Evolutionary conservation across 2,888 invertebrate species (phyloP), one percentile per base, ranked within the genome.

Genomic region (Erebia aethiops): DNA sequence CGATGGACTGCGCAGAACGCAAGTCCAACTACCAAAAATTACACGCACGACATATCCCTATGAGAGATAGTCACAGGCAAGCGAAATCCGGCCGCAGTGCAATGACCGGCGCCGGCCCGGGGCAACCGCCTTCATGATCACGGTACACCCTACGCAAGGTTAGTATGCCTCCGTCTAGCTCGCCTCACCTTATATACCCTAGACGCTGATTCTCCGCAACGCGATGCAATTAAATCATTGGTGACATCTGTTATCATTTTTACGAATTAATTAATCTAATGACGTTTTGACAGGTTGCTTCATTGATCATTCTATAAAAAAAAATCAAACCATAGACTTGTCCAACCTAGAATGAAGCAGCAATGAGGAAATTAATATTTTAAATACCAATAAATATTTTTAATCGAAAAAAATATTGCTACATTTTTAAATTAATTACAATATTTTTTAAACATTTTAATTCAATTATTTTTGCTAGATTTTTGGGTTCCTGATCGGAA

Each of bases 131-230:
- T 94, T 86, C 88, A 1, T 95, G 96, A 96, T 96, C 96, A 94
- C 94, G 95, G 94, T 95, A 89, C 90, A 94, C 95, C 94, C 95
- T 95, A 91, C 95, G 95, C 95, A 95, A 95, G 95, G 96, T 96
- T 95, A 96, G 95, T 95, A 93, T 93, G 88, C 16, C 60, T 1
- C 0, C 0, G 0, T 0, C 0, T 2, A 1, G 8, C 1, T 21
- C 4, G n/a, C 63, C 49, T 3, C 21, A 49, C 70, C 76, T 80
- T 88, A 81, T 89, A 85, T 86, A 83, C 71, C 3, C 35, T 16
- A 13, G 49, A 26, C 54, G 54, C 75, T 77, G 76, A 81, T 87
- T 84, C 80, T 87, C 79, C 77, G 81, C 79, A 87, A 61, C 91
- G 88, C 84, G 86, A 81, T 84, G 57, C 84, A 89, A 77, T 80